phyloP scores from a whole-genome alignment of 2,797 vertebrate genomes.

The Argya squamiceps region DNA sequence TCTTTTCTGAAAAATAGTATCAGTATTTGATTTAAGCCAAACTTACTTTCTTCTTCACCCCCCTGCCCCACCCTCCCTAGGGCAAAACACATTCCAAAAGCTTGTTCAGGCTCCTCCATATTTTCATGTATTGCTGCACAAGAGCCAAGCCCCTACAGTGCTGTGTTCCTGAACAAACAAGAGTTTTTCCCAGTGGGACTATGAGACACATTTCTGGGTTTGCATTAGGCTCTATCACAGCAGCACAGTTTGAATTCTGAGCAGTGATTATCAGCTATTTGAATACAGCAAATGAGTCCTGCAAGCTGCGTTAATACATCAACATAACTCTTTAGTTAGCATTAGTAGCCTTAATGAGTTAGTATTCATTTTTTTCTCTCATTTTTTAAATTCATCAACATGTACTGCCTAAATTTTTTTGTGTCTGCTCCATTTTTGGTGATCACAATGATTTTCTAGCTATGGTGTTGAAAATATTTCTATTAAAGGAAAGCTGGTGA shows the following conservation, averaged over 20 bases:
- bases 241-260: conserved; percentile 38
- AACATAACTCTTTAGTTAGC: background rate
- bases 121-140: background rate
- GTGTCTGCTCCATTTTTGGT: background rate
- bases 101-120: background rate
- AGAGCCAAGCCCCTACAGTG: background rate
- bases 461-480: background rate
- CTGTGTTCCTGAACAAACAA: background rate
- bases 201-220: background rate
- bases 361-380: background rate
- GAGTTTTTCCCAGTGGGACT: background rate
- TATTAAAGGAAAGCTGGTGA: background rate
- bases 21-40: background rate
- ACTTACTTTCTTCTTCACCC: background rate
- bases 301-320: background rate
- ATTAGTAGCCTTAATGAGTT: background rate
- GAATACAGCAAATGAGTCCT: conserved; percentile 7
- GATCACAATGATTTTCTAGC: background rate
- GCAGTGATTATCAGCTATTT: conserved; percentile 21
- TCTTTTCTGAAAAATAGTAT: background rate
- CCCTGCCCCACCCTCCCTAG: background rate
- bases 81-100: background rate
- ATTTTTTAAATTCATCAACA: background rate
- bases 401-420: background rate
- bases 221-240: background rate